Evolutionary conservation across 2,113 vertebrate genomes (phyloP), one percentile per base, ranked within the genome.

Genomic region (Corydoras sp.): DNA sequence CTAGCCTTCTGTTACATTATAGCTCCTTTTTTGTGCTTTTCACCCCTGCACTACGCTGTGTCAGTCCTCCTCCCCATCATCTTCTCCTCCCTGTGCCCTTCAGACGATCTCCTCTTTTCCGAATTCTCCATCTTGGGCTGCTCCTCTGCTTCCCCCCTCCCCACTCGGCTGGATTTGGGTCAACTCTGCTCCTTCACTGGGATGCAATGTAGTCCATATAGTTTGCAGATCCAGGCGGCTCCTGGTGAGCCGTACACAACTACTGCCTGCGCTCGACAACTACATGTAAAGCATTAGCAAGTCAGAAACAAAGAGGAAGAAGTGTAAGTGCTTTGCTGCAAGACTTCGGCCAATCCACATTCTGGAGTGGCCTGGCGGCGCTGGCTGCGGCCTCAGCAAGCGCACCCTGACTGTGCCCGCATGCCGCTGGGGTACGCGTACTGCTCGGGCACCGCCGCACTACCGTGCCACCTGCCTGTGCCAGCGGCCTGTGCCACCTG

Each of bases 361-460:
- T 86, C 90, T 91, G 90, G 90, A 91, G 88, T 87, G 83, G 83
- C 82, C 89, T 68, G 83, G 86, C 79, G 82, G 86, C 72, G 79
- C 85, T 62, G 81, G 86, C 84, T 86, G 88, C 81, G 87, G 87
- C 86, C 87, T 89, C 75, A 87, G 88, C 71, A 77, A 86, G 69
- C 88, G 80, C 80, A 76, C 86, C 81, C 77, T 87, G 86, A 89
- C 85, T 67, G 85, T 86, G 65, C 82, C 87, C 85, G 83, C 87
- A 88, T 90, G 90, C 83, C 83, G 87, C 87, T 91, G 89, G 90
- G 85, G 88, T 80, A 62, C 86, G 61, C 77, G 76, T 76, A 54
- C 59, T 15, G 65, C 69, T 55, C 68, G 56, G 9, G 65, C 72
- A 43, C 72, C 76, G 0, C 85, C 85, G 11, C 83, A 89, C 80